These are phyloP conservation scores for Heliothis virescens DNA, from an alignment of 1,140 invertebrate species.

Conservation along the genomic window DNA sequence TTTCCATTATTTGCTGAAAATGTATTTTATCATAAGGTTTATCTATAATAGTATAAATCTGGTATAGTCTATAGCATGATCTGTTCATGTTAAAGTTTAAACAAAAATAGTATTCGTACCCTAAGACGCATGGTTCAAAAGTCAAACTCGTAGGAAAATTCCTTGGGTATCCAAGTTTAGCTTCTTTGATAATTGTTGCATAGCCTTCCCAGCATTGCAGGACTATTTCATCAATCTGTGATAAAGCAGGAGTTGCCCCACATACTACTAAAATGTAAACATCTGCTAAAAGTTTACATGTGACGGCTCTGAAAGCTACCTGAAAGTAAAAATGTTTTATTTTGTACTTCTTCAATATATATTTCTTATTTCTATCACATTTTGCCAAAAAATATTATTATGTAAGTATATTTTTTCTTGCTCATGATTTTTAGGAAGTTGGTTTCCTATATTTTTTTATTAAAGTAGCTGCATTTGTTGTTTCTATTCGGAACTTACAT, in stretches of 20 bases:
- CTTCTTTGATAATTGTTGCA: conserved; percentile 89
- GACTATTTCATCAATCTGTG: conserved; percentile 91
- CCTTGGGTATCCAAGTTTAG: conserved; percentile 88
- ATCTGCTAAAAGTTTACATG: conserved; percentile 90
- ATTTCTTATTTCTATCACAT: background rate
- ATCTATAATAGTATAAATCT: no score
- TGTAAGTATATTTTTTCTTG: no score
- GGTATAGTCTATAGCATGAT: background rate
- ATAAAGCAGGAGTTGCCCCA: conserved; percentile 91
- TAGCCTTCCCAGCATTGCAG: conserved; percentile 91
- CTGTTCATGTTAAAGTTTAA: background rate
- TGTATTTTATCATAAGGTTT: no score
- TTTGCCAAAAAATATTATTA: background rate
- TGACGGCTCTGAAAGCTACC: conserved; percentile 93
- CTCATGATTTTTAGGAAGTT: background rate
- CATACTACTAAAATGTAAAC: conserved; percentile 92
- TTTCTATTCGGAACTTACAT: conserved; percentile 84
- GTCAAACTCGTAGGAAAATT: conserved; percentile 88
- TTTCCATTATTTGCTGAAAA: background rate
- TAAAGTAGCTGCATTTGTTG: no score
- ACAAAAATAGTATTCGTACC: conserved; percentile 81
- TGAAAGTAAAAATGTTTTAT: conserved; percentile 71
- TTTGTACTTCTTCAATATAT: background rate
- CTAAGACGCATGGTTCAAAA: conserved; percentile 89
- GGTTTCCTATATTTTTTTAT: background rate